A percentile compares a stretch with the other conserved stretches of the same genome.
phyloP scores from a whole-genome alignment of 2,797 vertebrate genomes.

The Coreius guichenoti region DNA sequence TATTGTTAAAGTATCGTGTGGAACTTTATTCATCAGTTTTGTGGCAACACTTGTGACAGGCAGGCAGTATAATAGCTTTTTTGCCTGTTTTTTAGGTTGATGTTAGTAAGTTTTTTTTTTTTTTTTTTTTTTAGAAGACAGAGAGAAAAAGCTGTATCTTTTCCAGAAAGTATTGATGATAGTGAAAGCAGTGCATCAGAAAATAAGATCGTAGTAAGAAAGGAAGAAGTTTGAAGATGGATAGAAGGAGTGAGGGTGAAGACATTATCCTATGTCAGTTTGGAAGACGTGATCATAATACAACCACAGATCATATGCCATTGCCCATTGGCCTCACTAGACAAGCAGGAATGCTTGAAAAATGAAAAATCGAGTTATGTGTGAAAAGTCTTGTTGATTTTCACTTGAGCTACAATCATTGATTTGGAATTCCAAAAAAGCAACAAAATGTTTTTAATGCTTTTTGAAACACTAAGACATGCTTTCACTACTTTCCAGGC shows the following conservation, averaged over 20 bases:
- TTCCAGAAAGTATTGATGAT: background rate
- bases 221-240: background rate
- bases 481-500: background rate
- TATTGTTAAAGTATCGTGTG: too few species aligned
- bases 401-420: background rate
- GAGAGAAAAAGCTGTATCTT: background rate
- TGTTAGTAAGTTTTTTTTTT: background rate
- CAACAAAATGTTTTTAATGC: background rate
- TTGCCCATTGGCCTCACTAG: background rate
- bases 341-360: background rate
- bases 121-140: background rate
- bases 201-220: background rate
- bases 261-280: background rate
- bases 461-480: background rate
- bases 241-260: background rate
- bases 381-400: background rate
- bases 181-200: background rate
- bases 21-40: too few species aligned
- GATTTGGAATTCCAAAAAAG: background rate
- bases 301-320: background rate
- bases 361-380: background rate
- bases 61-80: background rate
- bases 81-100: background rate
- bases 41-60: too few species aligned
- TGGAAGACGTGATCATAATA: background rate